Percentiles rank a stretch among this genome's conserved stretches.
Evolutionary conservation across 2,113 vertebrate genomes (phyloP).

Genomic region (Proteles cristata): DNA sequence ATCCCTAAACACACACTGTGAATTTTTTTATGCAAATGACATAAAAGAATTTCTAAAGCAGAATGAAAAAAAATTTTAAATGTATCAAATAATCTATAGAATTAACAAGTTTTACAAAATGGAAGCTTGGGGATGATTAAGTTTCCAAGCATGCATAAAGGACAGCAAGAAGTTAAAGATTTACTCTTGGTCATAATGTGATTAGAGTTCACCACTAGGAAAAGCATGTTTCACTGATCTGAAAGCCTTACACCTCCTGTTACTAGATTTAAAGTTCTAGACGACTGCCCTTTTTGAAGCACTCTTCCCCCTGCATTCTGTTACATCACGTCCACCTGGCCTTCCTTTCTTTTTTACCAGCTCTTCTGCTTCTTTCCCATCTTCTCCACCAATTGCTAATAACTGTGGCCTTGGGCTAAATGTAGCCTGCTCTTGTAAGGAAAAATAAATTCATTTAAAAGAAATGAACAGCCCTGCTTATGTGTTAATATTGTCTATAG

Average conservation of each 20-base stretch:
- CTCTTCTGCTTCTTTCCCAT: background rate
- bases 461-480: background rate
- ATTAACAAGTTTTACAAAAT: background rate
- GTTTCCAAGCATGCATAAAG: background rate
- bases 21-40: background rate
- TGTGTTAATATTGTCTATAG: background rate
- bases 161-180: background rate
- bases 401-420: background rate
- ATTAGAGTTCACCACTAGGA: background rate
- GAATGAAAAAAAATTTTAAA: background rate
- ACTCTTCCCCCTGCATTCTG: background rate
- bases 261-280: background rate
- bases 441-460: background rate
- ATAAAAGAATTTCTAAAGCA: background rate
- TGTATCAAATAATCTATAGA: background rate
- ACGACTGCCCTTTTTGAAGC: background rate
- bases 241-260: background rate
- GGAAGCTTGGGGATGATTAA: background rate
- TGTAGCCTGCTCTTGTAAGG: background rate
- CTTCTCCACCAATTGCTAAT: background rate
- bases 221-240: background rate
- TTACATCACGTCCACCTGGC: rapidly evolving
- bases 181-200: background rate
- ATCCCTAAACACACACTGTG: background rate
- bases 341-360: background rate